These are phyloP conservation scores for Apteryx mantelli DNA, from an alignment of 2,113 vertebrate species.

Conservation along the genomic window DNA sequence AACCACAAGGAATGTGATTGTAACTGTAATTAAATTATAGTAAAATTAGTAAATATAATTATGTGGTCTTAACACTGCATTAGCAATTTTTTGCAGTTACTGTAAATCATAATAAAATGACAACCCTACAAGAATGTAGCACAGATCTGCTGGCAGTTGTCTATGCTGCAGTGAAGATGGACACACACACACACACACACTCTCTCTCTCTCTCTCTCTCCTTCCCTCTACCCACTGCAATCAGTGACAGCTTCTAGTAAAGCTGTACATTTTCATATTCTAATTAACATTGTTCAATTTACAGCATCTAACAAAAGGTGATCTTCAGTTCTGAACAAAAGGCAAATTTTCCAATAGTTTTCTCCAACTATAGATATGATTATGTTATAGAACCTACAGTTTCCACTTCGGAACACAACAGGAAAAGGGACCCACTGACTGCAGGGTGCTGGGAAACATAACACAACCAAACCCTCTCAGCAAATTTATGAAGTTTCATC, in stretches of 20 bases:
- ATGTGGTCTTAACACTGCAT: neutral
- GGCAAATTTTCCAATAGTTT: neutral
- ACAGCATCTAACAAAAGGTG: neutral
- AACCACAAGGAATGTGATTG: neutral
- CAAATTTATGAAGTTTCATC: neutral
- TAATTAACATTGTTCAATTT: neutral
- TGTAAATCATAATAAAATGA: neutral
- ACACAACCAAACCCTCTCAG: neutral
- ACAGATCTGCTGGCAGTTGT: neutral
- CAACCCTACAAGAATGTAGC: neutral
- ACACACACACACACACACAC: neutral
- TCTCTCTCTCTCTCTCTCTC: neutral
- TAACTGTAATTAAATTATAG: too few species aligned
- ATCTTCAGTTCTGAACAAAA: neutral
- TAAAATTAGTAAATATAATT: neutral
- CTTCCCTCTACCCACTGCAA: neutral
- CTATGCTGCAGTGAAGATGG: neutral
- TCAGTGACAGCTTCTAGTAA: neutral
- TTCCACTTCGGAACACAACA: neutral
- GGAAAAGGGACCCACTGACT: neutral
- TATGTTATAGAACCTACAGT: neutral
- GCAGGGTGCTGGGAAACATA: neutral
- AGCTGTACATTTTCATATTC: neutral
- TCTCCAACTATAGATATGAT: neutral
- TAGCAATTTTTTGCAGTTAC: neutral